phyloP scores from a whole-genome alignment of 2,113 vertebrate genomes.

The Pristiophorus japonicus region DNA sequence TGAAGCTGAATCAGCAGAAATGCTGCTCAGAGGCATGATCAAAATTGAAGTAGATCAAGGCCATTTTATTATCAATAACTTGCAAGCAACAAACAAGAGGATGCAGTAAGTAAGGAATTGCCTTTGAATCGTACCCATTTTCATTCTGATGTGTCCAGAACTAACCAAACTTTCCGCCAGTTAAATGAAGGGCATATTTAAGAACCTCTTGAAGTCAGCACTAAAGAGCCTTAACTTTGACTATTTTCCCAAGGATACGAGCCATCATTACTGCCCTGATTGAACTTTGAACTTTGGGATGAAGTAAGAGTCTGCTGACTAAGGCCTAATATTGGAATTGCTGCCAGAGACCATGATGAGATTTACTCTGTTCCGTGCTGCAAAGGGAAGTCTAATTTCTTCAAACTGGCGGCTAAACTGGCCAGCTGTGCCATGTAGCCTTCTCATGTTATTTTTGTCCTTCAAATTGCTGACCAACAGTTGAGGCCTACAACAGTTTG shows the following conservation, averaged over 20 bases:
- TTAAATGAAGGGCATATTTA: not conserved
- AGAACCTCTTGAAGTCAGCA: constrained; percentile 25
- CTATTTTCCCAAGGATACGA: constrained; percentile 32
- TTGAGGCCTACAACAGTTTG: not conserved
- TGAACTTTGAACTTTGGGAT: constrained; percentile 17
- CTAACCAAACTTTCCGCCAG: not conserved
- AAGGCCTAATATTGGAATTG: not conserved
- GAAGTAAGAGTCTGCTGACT: not conserved
- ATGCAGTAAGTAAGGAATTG: not conserved
- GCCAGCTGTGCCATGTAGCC: not conserved
- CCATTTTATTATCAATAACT: not conserved
- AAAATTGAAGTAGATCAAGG: not conserved
- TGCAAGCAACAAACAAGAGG: not conserved
- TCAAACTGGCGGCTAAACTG: not conserved
- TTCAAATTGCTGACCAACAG: not conserved
- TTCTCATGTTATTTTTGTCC: not conserved
- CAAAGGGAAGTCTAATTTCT: not conserved
- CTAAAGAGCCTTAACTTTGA: constrained; percentile 32
- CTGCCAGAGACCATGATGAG: not conserved
- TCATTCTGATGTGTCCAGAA: not conserved
- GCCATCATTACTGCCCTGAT: constrained; percentile 26
- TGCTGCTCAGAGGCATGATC: constrained; percentile 92
- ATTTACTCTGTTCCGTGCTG: not conserved
- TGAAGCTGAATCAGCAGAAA: constrained; percentile 96
- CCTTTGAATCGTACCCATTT: constrained; percentile 25